These are phyloP conservation scores for Marisa cornuarietis DNA, from an alignment of 1,140 invertebrate genomes.

Conservation along the genomic window DNA sequence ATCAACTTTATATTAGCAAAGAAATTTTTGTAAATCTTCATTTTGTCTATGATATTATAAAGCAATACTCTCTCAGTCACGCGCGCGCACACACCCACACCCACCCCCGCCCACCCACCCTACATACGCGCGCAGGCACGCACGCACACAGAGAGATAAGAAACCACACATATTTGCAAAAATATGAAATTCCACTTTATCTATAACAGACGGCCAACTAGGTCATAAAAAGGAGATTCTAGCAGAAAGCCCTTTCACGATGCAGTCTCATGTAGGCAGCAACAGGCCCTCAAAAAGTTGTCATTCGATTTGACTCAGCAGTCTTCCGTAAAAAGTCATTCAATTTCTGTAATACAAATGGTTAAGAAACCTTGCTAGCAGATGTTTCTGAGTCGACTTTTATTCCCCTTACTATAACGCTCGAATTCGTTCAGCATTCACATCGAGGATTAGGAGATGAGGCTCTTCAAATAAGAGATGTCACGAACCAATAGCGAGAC, in stretches of 20 bases:
- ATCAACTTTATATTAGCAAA: no score
- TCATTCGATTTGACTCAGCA: not conserved
- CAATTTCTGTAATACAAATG: no score
- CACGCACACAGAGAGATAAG: slow-evolving; percentile 1
- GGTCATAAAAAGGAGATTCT: slow-evolving; percentile 8
- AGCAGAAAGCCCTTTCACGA: not conserved
- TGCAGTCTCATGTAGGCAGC: not conserved
- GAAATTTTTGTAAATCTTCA: no score
- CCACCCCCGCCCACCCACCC: no score
- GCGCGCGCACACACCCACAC: not conserved
- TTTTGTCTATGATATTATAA: no score
- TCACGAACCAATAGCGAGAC: not conserved
- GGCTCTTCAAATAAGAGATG: not conserved
- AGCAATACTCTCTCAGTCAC: no score
- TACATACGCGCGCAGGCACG: not conserved
- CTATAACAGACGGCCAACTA: not conserved
- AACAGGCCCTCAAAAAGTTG: not conserved
- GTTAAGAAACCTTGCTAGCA: no score
- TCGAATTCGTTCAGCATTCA: not conserved
- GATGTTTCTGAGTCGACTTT: not conserved
- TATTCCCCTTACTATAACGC: no score
- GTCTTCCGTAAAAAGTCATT: no score
- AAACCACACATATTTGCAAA: not conserved
- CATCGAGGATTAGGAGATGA: not conserved
- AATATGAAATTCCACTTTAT: no score